Evolutionary conservation across 2,888 invertebrate genomes (phyloP).

Genomic region (Rugalucina vietnamica): DNA sequence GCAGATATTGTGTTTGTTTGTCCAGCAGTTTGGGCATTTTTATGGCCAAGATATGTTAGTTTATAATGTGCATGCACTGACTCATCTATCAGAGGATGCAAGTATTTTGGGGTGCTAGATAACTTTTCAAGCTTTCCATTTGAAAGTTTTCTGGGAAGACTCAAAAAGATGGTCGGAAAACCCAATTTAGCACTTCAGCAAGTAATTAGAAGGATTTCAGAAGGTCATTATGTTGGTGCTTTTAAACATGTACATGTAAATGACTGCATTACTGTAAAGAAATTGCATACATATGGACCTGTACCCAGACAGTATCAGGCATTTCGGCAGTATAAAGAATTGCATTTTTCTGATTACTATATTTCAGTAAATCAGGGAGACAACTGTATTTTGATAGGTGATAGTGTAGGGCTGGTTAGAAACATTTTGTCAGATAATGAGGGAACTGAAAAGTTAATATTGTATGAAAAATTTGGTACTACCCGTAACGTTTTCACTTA

Average conservation of each 20-base stretch:
- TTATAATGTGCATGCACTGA: slow-evolving; percentile 82
- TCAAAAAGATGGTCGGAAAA: slow-evolving; percentile 56
- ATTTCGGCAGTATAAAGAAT: slow-evolving; percentile 19
- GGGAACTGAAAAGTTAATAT: slow-evolving; percentile 4
- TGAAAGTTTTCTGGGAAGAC: slow-evolving; percentile 76
- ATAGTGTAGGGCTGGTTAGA: not conserved
- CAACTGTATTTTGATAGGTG: not conserved
- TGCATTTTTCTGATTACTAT: not conserved
- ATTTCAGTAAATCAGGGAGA: slow-evolving; percentile 10
- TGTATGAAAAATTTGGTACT: slow-evolving; percentile 19
- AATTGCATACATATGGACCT: slow-evolving; percentile 39
- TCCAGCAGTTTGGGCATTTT: slow-evolving; percentile 68
- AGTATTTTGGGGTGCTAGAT: slow-evolving; percentile 76
- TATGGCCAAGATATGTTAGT: slow-evolving; percentile 78
- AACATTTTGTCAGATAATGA: slow-evolving; percentile 27
- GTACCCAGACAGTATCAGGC: slow-evolving; percentile 6
- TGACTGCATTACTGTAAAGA: slow-evolving; percentile 29
- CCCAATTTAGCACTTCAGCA: slow-evolving; percentile 54
- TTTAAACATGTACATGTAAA: too few relatives aligned
- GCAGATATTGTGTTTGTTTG: slow-evolving; percentile 69
- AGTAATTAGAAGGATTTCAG: slow-evolving; percentile 54
- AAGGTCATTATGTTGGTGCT: slow-evolving; percentile 4
- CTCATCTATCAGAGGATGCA: slow-evolving; percentile 80
- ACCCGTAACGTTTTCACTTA: not conserved
- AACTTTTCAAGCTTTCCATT: slow-evolving; percentile 80